A percentile compares a stretch with the other conserved stretches of the same genome.
These are phyloP conservation scores for Peromyscus melanophrys DNA, from an alignment of 2,797 vertebrate species.

Conservation along the genomic window DNA sequence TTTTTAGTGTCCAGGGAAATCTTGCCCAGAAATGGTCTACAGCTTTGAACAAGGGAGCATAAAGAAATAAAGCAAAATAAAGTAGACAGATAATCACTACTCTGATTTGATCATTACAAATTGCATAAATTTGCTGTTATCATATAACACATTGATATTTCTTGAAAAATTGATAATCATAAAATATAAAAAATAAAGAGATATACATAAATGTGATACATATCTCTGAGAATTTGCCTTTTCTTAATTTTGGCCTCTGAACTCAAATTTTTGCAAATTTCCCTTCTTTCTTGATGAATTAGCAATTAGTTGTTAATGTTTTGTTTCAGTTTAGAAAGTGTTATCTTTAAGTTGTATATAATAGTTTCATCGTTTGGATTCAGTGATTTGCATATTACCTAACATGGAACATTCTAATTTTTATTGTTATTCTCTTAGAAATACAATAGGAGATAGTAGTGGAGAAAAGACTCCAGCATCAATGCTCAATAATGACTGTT, in stretches of 20 bases:
- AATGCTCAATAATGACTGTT: background rate
- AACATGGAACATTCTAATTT: background rate
- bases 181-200: background rate
- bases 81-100: background rate
- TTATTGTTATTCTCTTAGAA: background rate
- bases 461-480: background rate
- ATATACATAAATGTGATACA: background rate
- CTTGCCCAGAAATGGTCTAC: background rate
- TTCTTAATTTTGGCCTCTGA: background rate
- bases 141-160: background rate
- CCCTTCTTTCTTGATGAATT: background rate
- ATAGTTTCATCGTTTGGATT: background rate
- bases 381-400: background rate
- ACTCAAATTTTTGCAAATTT: background rate
- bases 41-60: too few relatives aligned
- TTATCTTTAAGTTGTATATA: background rate
- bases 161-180: background rate
- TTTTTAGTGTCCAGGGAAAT: background rate
- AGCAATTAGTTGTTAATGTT: background rate
- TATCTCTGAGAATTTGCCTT: background rate
- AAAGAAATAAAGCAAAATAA: background rate
- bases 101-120: background rate
- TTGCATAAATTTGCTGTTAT: background rate
- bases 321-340: background rate
- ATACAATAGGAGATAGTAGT: background rate